phyloP scores from a whole-genome alignment of 2,113 vertebrate species.

The Scophthalmus maximus region DNA sequence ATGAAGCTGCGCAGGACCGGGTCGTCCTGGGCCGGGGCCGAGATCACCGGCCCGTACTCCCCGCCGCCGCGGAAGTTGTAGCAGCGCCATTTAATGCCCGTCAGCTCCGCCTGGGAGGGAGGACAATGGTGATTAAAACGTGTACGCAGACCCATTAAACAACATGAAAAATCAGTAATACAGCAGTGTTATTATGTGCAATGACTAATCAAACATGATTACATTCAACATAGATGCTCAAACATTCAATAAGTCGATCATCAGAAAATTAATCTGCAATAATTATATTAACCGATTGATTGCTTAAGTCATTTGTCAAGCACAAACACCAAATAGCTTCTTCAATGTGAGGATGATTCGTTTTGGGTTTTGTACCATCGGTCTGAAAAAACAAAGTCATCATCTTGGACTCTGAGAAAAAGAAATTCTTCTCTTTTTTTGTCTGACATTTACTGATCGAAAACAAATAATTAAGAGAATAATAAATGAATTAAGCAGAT shows the following conservation, averaged over 20 bases:
- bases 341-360: neutral
- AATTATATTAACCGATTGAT: constrained; percentile 6
- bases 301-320: neutral
- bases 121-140: neutral
- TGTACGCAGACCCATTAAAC: constrained; percentile 17
- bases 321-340: neutral
- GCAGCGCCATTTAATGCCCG: constrained; percentile 99
- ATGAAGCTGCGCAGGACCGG: constrained; percentile 98
- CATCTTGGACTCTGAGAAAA: too few species aligned
- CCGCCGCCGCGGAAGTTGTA: constrained; percentile 95
- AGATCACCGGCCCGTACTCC: constrained; percentile 97
- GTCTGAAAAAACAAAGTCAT: too few species aligned
- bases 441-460: too few species aligned
- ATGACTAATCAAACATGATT: constrained; percentile 1
- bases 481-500: too few species aligned
- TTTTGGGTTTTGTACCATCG: neutral
- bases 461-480: too few species aligned
- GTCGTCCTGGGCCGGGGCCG: constrained; percentile 96
- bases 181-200: constrained; percentile 3
- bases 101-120: constrained; percentile 90
- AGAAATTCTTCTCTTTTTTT: too few species aligned
- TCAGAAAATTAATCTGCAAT: neutral
- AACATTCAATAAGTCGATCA: constrained; percentile 10
- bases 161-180: constrained; percentile 4
- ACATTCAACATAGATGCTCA: constrained; percentile 4